A percentile compares a stretch with the other conserved stretches of the same genome.
Conservation (phyloP, 64 coral and sea anemone species). For the Astreopora myriophthalma region DNA sequence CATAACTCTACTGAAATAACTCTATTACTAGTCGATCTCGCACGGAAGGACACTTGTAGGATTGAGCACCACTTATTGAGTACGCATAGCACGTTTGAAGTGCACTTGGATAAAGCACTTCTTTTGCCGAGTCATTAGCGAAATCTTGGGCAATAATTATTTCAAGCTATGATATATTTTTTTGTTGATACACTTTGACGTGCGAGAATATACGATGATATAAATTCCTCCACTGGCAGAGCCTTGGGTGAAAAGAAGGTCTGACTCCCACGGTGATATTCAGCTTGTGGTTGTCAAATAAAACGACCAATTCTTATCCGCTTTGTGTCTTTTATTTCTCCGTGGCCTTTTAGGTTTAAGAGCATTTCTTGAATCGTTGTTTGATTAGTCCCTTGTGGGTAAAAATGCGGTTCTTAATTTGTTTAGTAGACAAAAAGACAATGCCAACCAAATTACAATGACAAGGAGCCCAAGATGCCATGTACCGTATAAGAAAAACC, state of each 20-base stretch:
- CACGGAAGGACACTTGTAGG: too few relatives aligned
- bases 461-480: too few relatives aligned
- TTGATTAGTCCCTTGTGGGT: not conserved
- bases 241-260: not conserved
- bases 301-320: not conserved
- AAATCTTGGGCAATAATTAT: not conserved
- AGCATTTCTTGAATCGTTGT: not conserved
- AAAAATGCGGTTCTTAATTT: not conserved
- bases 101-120: not conserved
- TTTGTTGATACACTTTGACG: not conserved
- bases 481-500: too few relatives aligned
- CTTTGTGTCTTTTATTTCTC: not conserved
- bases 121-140: not conserved
- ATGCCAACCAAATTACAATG: too few relatives aligned
- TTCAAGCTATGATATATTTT: not conserved
- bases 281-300: too few relatives aligned
- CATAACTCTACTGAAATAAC: too few relatives aligned
- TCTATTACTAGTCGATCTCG: too few relatives aligned
- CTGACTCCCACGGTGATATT: not conserved
- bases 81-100: too few relatives aligned
- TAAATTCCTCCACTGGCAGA: too few relatives aligned
- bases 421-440: too few relatives aligned
- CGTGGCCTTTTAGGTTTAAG: not conserved
- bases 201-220: too few relatives aligned
- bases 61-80: too few relatives aligned